A percentile compares a stretch with the other conserved stretches of the same genome.
These are phyloP conservation scores for Cotesia glomerata DNA, from an alignment of 1,140 invertebrate genomes.

Conservation along the genomic window DNA sequence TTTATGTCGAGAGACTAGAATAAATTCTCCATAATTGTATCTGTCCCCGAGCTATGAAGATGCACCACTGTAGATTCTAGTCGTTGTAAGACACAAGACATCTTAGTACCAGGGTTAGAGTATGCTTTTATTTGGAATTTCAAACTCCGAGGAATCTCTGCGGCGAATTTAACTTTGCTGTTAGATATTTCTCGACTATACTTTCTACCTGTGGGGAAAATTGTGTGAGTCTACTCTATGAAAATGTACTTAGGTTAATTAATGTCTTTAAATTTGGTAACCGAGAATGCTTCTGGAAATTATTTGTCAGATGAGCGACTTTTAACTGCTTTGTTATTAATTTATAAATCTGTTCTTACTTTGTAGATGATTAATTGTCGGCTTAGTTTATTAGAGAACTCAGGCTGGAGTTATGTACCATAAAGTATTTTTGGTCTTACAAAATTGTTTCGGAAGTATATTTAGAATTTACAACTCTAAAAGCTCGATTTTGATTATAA, in stretches of 20 bases:
- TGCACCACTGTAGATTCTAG: not conserved
- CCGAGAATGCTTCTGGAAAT: not conserved
- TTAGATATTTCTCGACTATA: not conserved
- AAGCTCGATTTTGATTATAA: too few species aligned
- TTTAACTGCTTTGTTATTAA: not conserved
- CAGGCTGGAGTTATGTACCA: too few species aligned
- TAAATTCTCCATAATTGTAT: conserved; percentile 34
- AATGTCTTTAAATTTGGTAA: not conserved
- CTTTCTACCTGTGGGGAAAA: too few species aligned
- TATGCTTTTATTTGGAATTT: not conserved
- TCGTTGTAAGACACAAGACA: too few species aligned
- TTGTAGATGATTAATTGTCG: not conserved
- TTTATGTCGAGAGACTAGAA: conserved; percentile 25
- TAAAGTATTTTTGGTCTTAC: too few species aligned
- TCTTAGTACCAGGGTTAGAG: not conserved
- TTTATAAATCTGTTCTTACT: not conserved
- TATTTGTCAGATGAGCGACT: not conserved
- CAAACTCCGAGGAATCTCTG: not conserved
- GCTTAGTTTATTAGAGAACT: not conserved
- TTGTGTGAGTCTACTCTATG: too few species aligned
- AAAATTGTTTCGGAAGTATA: too few species aligned
- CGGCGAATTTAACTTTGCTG: not conserved
- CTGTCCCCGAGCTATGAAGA: not conserved
- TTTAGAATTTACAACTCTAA: too few species aligned
- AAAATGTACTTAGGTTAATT: conserved; percentile 1